phyloP scores from a whole-genome alignment of 2,888 invertebrate genomes.

The Heliconius cydno region DNA sequence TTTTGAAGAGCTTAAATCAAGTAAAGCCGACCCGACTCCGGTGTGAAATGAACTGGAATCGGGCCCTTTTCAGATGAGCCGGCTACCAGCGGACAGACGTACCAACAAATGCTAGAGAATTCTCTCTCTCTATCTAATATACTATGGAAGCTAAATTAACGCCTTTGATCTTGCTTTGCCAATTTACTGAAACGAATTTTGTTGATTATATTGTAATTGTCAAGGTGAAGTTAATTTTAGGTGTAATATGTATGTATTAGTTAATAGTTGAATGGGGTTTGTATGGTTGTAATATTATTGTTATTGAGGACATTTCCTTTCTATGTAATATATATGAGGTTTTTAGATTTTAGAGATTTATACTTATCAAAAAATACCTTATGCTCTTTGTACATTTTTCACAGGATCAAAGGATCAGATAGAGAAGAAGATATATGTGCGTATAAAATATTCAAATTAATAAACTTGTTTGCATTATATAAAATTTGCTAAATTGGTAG shows the following conservation, averaged over 20 bases:
- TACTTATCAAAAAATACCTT: too few relatives aligned
- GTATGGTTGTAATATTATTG: background rate
- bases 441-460: conserved; percentile 2
- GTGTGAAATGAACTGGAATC: conserved; percentile 44
- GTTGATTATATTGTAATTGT: conserved; percentile 2
- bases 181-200: conserved; percentile 1
- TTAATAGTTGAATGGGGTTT: background rate
- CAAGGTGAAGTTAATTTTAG: background rate
- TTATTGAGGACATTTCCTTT: too few relatives aligned
- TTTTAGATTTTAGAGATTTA: background rate
- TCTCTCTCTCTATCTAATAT: background rate
- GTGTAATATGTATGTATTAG: background rate
- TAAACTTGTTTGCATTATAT: conserved; percentile 3
- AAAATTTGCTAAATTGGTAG: background rate
- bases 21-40: conserved; percentile 39
- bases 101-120: conserved; percentile 19
- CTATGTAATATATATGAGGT: too few relatives aligned
- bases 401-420: too few relatives aligned
- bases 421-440: too few relatives aligned
- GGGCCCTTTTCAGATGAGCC: conserved; percentile 41
- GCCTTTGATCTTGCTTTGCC: conserved; percentile 10
- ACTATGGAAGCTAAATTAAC: conserved; percentile 16
- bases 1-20: conserved; percentile 42
- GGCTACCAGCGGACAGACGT: conserved; percentile 37
- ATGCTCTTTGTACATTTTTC: too few relatives aligned